Evolutionary conservation across 2,113 vertebrate genomes (phyloP).

Genomic region (Gymnarchus niloticus): DNA sequence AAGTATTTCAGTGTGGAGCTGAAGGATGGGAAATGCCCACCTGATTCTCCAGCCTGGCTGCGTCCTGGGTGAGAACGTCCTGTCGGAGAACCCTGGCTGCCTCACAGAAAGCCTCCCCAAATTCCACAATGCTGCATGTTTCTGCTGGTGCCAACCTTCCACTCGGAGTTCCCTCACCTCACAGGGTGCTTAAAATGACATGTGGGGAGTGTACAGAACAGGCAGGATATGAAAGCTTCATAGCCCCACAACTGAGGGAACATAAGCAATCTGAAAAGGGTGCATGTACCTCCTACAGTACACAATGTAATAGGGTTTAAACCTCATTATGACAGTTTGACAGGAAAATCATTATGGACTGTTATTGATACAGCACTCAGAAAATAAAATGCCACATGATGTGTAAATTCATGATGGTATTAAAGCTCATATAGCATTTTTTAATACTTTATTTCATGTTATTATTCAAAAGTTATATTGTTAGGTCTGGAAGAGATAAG

Average conservation of each 20-base stretch:
- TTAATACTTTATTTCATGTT: background rate
- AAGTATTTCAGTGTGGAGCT: background rate
- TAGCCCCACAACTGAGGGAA: background rate
- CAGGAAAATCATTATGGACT: background rate
- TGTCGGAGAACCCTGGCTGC: background rate
- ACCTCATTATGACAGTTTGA: background rate
- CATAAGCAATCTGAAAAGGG: background rate
- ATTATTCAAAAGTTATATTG: background rate
- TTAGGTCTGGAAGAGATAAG: constrained; percentile 1
- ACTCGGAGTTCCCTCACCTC: background rate
- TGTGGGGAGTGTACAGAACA: background rate
- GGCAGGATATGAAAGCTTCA: background rate
- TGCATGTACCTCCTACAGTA: background rate
- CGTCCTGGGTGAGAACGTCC: background rate
- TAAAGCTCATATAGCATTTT: background rate
- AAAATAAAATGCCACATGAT: constrained; percentile 13
- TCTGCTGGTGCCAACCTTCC: background rate
- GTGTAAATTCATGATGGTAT: background rate
- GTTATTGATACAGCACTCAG: constrained; percentile 1
- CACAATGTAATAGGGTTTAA: background rate
- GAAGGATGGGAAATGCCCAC: background rate
- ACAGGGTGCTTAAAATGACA: background rate
- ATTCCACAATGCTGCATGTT: background rate
- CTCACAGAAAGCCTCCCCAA: background rate
- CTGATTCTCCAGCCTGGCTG: background rate